Evolutionary conservation across 2,113 vertebrate genomes (phyloP), one percentile per base, ranked within the genome.

Genomic region (Peucedramus taeniatus): DNA sequence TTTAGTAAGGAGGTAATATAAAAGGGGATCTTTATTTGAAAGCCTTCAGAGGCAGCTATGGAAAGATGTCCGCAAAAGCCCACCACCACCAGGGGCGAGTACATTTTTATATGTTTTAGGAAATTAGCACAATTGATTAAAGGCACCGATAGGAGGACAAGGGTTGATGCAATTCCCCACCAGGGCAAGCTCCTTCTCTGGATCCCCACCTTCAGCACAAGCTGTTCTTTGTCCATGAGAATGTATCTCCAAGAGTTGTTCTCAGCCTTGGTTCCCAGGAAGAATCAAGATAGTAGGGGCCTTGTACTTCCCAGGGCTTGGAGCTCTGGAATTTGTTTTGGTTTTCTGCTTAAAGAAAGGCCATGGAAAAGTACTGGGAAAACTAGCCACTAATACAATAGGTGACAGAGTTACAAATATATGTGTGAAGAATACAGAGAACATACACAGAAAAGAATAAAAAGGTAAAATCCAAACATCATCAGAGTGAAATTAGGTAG

Each of bases 381-480:
- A 53, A 42, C 47, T 42, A 53, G 11, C 7, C 15, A n/a, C 47
- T 22, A 42, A 42, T 13, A n/a, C 19, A 63, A 17, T 28, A 42
- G 11, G 18, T n/a, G 23, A 40, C 28, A 40, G 8, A 78, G 45
- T 22, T 64, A n/a, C 18, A 37, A 59, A 10, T 23, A 22, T 10
- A 8, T 6, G 7, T 53, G 21, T 63, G 37, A 64, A n/a, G 37
- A 51, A 51, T 28, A 51, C 7, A 51, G 24, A 51, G 23, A 78
- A 42, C 8, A 28, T 35, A 40, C 2, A n/a, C n/a, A n/a, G n/a
- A 26, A 15, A 60, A 50, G 13, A 5, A 23, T 16, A 30, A 63
- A 40, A 42, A 22, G 37, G 21, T 30, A 42, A 78, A 42, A n/a
- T 19, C 9, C 37, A 35, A 63, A 30, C 0, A 0, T 6, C 31